phyloP scores from a whole-genome alignment of 1,140 invertebrate species.

The Brachionus koreanus region DNA sequence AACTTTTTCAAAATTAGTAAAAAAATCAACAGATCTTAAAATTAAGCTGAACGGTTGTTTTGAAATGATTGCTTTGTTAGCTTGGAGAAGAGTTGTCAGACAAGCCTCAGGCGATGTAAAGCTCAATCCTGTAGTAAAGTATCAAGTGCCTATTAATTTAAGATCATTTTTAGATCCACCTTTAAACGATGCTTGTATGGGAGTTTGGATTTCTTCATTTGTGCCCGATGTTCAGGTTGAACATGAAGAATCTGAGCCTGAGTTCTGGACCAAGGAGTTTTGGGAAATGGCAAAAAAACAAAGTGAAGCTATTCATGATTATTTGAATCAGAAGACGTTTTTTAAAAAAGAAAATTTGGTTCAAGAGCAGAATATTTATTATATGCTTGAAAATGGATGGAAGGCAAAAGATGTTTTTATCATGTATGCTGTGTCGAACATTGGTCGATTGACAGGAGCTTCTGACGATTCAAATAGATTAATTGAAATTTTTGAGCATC shows the following conservation, averaged over 20 bases:
- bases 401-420: neutral
- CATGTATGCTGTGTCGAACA: neutral
- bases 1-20: neutral
- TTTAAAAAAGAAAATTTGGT: neutral
- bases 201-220: neutral
- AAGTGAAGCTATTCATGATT: neutral
- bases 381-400: neutral
- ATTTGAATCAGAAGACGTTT: neutral
- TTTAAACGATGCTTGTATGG: neutral
- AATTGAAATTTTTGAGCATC: neutral
- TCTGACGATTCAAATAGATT: neutral
- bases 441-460: neutral
- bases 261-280: neutral
- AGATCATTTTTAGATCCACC: neutral
- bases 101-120: neutral
- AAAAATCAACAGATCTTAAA: neutral
- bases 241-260: neutral
- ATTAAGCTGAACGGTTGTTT: neutral
- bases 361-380: neutral
- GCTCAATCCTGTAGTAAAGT: neutral
- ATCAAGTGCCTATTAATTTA: neutral
- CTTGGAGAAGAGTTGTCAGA: neutral
- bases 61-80: neutral
- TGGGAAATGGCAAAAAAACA: neutral
- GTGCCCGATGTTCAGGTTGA: neutral